Base-by-base conservation (phyloP, 2,113 vertebrate species). In the Chaenocephalus aceratus region DNA sequence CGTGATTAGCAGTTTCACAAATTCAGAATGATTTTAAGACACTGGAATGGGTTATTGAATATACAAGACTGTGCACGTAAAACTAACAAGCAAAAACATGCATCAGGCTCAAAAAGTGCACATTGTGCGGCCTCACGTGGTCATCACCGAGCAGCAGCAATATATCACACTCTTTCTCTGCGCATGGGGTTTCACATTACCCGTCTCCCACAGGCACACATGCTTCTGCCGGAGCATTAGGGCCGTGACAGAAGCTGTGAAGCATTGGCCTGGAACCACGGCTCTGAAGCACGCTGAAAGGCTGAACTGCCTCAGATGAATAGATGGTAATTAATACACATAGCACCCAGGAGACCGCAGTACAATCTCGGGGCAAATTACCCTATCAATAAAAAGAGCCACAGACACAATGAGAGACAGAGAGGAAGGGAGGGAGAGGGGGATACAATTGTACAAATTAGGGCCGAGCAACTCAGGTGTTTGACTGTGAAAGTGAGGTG, bases 291-390 rank as follows among this genome's bases (percentile, higher is more conserved):
- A 46, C 2, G n/a, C 63, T 84, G 82, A 90, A 86, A 79, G 81
- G 81, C 82, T 79, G 70, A 83, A 75, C 60, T 23, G 79, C 72
- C 72, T 70, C 85, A 79, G 72, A 94, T 91, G 87, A 93, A 93
- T 89, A 88, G 89, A 93, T 90, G 92, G 84, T 94, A 91, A 94
- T 94, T 92, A 94, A 95, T 93, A 93, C 87, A 86, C 75, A 86
- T 56, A 67, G 82, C 65, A 75, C 93, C 79, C 83, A 0, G 48
- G 89, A 92, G 93, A 88, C 75, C 0, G 45, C 67, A 66, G 75
- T 78, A 90, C 89, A 86, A 85, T 93, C 88, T 90, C 86, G 62
- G 73, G 71, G 91, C 72, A 93, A 93, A 92, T 93, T 88, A 91
- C 84, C 88, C 84, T 65, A 91, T 93, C 92, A 92, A 91, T 94